Percentiles rank a stretch among this genome's conserved stretches.
Conservation (phyloP, 2,113 vertebrate species). For the Oncorhynchus nerka region DNA sequence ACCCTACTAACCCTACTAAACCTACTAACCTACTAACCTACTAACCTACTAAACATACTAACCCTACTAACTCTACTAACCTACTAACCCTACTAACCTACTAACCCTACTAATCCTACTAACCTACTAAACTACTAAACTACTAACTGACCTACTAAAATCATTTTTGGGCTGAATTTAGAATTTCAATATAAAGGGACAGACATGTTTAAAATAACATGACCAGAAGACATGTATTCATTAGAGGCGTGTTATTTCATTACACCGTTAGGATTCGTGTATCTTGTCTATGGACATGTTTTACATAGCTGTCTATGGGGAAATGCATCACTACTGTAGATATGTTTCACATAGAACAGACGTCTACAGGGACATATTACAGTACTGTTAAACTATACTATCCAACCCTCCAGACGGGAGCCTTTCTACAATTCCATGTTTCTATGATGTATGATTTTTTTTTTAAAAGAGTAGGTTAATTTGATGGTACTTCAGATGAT, state of each 20-base stretch:
- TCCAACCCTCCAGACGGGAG: neutral
- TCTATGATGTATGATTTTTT: neutral
- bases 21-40: too few species aligned
- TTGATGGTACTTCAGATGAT: neutral
- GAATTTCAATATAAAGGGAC: slow-evolving; percentile 56
- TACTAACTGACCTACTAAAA: too few species aligned
- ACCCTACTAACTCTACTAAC: too few species aligned
- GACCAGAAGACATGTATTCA: slow-evolving; percentile 56
- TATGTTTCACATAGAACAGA: too few species aligned
- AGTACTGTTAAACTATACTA: neutral
- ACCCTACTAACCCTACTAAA: too few species aligned
- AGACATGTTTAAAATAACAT: slow-evolving; percentile 41
- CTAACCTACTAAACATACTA: too few species aligned
- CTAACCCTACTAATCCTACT: too few species aligned
- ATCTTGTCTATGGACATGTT: slow-evolving; percentile 43
- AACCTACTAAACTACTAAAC: too few species aligned
- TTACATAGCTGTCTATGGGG: slow-evolving; percentile 48
- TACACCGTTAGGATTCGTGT: slow-evolving; percentile 40
- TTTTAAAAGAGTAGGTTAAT: neutral
- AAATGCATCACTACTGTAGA: slow-evolving; percentile 25
- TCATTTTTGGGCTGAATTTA: slow-evolving; percentile 72
- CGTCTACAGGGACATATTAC: too few species aligned
- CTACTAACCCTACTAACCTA: too few species aligned
- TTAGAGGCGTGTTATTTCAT: slow-evolving; percentile 56
- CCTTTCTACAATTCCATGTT: neutral